Conservation (phyloP, 2,797 vertebrate genomes). For the Liasis olivaceus region DNA sequence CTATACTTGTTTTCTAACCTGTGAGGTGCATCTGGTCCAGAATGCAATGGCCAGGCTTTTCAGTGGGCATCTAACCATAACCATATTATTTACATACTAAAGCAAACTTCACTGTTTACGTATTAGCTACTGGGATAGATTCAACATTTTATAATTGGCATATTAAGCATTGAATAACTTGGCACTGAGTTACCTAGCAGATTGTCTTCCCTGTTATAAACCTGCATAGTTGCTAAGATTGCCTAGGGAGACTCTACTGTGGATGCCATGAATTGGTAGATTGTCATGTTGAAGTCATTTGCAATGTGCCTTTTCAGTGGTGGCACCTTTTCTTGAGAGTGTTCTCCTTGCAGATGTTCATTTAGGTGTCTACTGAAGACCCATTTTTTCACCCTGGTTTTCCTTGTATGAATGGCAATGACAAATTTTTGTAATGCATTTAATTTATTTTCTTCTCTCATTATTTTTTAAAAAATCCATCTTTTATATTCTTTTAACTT, state of each 20-base stretch:
- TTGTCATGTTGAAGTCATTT: background rate
- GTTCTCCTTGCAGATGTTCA: background rate
- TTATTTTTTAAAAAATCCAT: background rate
- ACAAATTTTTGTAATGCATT: background rate
- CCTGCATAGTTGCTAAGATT: background rate
- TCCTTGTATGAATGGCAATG: background rate
- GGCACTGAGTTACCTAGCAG: background rate
- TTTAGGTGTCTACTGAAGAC: background rate
- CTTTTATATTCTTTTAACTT: background rate
- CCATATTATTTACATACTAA: background rate
- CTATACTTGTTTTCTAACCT: background rate
- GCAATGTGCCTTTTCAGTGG: background rate
- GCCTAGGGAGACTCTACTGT: background rate
- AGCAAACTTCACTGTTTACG: background rate
- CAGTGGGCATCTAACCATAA: background rate
- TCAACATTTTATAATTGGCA: background rate
- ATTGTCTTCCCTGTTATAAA: background rate
- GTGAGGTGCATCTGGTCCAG: background rate
- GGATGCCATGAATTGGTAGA: background rate
- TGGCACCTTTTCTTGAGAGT: background rate
- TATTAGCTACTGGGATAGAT: background rate
- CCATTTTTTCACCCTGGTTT: background rate
- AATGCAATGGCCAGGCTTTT: background rate
- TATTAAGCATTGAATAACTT: background rate
- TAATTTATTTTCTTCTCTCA: background rate